Evolutionary conservation across 2,888 invertebrate genomes (phyloP), one percentile per base, ranked within the genome.

Genomic region (Lepidochrysops patricia): DNA sequence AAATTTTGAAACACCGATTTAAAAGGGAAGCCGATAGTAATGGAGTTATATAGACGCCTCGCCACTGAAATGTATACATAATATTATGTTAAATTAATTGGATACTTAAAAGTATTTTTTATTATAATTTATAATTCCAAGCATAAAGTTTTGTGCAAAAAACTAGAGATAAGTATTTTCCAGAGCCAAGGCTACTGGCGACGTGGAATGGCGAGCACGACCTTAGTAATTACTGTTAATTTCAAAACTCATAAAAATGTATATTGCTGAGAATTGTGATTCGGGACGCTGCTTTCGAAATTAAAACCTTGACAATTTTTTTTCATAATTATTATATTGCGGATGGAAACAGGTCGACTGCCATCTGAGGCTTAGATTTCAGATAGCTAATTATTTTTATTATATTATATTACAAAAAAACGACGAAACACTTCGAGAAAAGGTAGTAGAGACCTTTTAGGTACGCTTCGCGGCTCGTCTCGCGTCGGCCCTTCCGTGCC

Each of bases 171-270:
- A 35, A 35, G 37, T 43, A 15, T 43, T 15, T 43, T 43, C 37
- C 37, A 37, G 13, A 43, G 37, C 7, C 37, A 43, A 43, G 37
- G 37, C 37, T 43, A 43, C 37, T 7, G 37, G 37, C 15, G 37
- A 15, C 15, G 13, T 7, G 37, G 19, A 43, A 43, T 43, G 7
- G 37, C 15, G 37, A 19, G 7, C 9, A 43, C 37, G 19, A 19
- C 19, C 37, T 15, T 7, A 43, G 37, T 43, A 43, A 43, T 43
- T 43, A 43, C 37, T 43, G 37, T 43, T 43, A 6, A 15, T 43
- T 43, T 43, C 37, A 43, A 43, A 43, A 43, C 37, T 43, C 37
- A 43, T 43, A 43, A 43, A 15, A 43, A 43, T 43, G 37, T 43
- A 43, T 43, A 43, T 43, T 43, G 7, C 37, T 7, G 37, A 43